These are phyloP conservation scores for Anarsia innoxiella DNA, from an alignment of 2,888 invertebrate species.

Conservation along the genomic window DNA sequence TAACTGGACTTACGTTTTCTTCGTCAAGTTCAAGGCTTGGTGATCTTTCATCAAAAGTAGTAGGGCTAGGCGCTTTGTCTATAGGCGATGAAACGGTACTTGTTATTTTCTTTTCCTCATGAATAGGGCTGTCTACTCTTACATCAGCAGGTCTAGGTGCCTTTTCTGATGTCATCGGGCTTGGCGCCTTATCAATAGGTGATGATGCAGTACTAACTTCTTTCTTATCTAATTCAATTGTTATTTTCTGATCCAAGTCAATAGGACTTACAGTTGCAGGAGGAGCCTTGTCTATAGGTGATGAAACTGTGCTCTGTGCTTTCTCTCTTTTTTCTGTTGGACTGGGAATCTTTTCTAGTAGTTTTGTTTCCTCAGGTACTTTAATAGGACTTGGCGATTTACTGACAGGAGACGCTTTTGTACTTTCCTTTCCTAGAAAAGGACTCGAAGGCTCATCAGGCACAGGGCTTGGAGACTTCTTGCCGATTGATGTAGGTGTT, in stretches of 20 bases:
- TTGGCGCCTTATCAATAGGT: background rate
- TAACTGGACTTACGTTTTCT: background rate
- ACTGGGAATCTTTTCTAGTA: background rate
- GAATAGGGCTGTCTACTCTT: background rate
- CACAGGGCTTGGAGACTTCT: background rate
- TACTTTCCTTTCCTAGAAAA: background rate
- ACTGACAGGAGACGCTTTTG: conserved; percentile 1
- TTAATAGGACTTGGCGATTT: background rate
- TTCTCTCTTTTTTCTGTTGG: background rate
- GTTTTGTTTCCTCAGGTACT: background rate
- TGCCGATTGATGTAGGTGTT: background rate
- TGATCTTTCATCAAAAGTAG: background rate
- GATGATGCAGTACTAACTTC: no score
- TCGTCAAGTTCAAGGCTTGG: background rate
- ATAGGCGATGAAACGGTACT: background rate
- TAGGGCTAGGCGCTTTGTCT: background rate
- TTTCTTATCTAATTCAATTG: no score
- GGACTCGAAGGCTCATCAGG: background rate
- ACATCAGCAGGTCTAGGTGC: background rate
- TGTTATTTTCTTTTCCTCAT: background rate
- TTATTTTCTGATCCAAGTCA: no score
- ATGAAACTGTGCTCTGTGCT: no score
- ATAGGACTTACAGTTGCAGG: no score
- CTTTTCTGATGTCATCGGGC: background rate
- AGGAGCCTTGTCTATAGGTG: no score